A percentile compares a stretch with the other conserved stretches of the same genome.
phyloP scores from a whole-genome alignment of 2,797 vertebrate species.

The Petrocephalus sullivani region DNA sequence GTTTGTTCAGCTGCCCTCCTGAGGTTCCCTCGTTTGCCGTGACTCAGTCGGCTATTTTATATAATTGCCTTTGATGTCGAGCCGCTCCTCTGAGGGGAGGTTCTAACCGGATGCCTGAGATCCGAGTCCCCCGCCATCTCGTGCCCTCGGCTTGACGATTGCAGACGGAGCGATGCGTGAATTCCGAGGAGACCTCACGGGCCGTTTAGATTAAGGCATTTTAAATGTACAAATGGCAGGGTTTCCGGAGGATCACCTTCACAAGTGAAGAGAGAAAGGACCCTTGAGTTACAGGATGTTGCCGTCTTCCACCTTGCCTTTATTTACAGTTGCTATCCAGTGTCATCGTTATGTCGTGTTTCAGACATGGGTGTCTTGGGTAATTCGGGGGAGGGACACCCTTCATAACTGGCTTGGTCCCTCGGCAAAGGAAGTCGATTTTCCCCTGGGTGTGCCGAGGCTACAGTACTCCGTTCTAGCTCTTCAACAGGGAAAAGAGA shows the following conservation, averaged over 20 bases:
- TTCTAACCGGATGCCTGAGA: background rate
- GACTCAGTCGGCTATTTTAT: background rate
- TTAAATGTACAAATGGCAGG: background rate
- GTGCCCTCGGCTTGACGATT: background rate
- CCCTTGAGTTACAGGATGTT: background rate
- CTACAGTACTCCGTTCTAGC: background rate
- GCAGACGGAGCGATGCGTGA: background rate
- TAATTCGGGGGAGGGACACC: background rate
- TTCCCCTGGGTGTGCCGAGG: background rate
- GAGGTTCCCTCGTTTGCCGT: background rate
- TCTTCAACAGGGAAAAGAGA: background rate
- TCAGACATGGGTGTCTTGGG: background rate
- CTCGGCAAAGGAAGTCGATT: background rate
- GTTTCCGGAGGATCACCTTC: background rate
- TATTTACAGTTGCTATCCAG: background rate
- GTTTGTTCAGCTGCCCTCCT: slow-evolving; percentile 6
- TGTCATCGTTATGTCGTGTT: background rate
- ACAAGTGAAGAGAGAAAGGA: background rate
- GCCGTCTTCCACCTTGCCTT: background rate
- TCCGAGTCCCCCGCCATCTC: background rate
- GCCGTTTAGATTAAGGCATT: background rate
- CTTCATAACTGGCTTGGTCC: background rate
- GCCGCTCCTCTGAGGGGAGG: background rate
- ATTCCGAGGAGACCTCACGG: background rate
- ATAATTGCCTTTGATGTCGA: background rate